phyloP scores from a whole-genome alignment of 2,888 invertebrate genomes.

The Hemicrepidius hirtus region DNA sequence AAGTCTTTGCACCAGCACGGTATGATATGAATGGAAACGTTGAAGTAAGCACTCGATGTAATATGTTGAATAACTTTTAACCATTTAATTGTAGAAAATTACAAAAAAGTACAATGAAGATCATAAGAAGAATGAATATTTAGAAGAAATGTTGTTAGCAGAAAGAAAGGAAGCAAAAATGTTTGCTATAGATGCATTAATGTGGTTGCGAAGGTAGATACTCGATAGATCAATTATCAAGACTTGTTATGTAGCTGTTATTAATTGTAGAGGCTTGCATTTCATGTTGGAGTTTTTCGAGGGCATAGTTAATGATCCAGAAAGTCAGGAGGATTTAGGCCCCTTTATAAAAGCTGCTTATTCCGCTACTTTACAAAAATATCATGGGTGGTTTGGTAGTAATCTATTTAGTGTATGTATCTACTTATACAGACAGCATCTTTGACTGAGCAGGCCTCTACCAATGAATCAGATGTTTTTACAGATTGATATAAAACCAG shows the following conservation, averaged over 20 bases:
- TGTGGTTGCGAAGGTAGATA: conserved; percentile 82
- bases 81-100: conserved; percentile 74
- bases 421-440: no score
- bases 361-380: conserved; percentile 79
- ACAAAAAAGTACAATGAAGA: conserved; percentile 73
- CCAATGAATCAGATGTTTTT: no score
- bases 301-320: conserved; percentile 71
- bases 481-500: no score
- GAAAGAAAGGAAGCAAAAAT: conserved; percentile 74
- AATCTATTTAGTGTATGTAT: conserved; percentile 38
- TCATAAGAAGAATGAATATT: conserved; percentile 73
- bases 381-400: conserved; percentile 81
- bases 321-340: conserved; percentile 75
- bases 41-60: conserved; percentile 73
- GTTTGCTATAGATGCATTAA: conserved; percentile 76
- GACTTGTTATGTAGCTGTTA: background rate
- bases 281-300: conserved; percentile 76
- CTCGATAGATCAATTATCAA: conserved; percentile 21
- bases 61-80: background rate
- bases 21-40: conserved; percentile 84
- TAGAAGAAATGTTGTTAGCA: conserved; percentile 79
- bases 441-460: no score
- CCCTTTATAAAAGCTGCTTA: conserved; percentile 79
- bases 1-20: conserved; percentile 80
- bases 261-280: conserved; percentile 74